Base-by-base conservation (phyloP, 2,797 vertebrate genomes). In the Aeoliscus strigatus region DNA sequence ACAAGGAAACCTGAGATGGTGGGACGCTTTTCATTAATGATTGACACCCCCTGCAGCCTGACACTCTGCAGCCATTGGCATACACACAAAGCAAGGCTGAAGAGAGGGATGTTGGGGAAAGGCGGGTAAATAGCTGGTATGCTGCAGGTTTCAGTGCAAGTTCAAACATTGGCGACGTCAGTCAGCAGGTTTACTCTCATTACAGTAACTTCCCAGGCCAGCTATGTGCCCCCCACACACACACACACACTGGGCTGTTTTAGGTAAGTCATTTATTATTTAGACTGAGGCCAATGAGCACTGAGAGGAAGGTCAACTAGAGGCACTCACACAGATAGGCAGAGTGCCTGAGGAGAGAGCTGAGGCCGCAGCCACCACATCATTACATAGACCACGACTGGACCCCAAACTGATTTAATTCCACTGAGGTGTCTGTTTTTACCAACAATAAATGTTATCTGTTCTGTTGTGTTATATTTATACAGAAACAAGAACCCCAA, bases 21-120 rank as follows among this genome's bases (percentile, higher is more conserved):
- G 60, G 73, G 77, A 76, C 41, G 39, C 59, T 70, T 83, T 84
- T 85, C 87, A 89, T 87, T 82, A 89, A 87, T 86, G 83, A 86
- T 80, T 87, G 82, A 87, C 85, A 65, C 39, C 41, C 66, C 56
- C 26, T 53, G 68, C 57, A 23, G 60, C 44, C 45, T 31, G 9
- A 53, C 43, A 55, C 59, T 51, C 8, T 29, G 14, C 34, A 23
- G n/a, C 6, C 5, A 31, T 4, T 10, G n/a, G 30, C 31, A 21
- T 21, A 16, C 11, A 32, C 18, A 14, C 8, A 4, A 0, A n/a
- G 7, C 23, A 9, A 38, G 8, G 21, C 4, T 3, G 21, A 13
- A 33, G 23, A 6, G 13, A 17, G 10, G n/a, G 25, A 18, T 24
- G 44, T 14, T 29, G 28, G n/a, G 6, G 14, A 30, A 40, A 43